These are phyloP conservation scores for Bubo blakistoni DNA, from an alignment of 2,113 vertebrate genomes.

Conservation along the genomic window DNA sequence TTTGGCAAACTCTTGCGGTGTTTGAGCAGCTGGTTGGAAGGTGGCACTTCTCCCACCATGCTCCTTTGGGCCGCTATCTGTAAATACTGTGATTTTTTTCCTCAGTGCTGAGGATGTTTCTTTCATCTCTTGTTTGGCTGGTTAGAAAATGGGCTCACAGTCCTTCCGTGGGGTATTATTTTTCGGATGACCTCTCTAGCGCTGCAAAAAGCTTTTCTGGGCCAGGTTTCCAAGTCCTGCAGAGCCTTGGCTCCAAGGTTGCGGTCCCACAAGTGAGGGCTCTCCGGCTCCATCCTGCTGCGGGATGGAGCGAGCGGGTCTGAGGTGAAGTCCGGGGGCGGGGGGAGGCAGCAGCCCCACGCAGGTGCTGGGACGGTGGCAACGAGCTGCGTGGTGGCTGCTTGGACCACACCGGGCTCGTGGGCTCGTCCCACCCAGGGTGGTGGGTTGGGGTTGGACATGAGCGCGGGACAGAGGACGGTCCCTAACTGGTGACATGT, in stretches of 20 bases:
- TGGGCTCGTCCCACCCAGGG: fast-evolving
- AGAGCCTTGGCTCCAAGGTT: neutral
- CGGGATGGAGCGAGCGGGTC: fast-evolving
- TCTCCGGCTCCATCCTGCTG: neutral
- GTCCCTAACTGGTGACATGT: neutral
- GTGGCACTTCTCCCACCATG: neutral
- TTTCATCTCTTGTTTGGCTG: neutral
- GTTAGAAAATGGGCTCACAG: fast-evolving
- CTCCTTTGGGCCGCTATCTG: neutral
- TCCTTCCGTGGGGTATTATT: fast-evolving
- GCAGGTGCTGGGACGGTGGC: neutral
- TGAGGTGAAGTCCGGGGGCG: fast-evolving
- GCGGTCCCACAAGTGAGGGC: fast-evolving
- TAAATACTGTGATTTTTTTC: neutral
- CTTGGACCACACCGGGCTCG: fast-evolving
- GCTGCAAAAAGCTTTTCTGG: neutral
- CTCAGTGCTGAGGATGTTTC: fast-evolving
- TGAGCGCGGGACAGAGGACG: fast-evolving
- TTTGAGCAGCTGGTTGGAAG: neutral
- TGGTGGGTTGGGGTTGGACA: neutral
- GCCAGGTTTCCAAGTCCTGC: neutral
- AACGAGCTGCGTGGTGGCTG: fast-evolving
- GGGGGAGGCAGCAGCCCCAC: neutral
- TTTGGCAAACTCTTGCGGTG: neutral
- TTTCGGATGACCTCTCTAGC: neutral